Base-by-base conservation (phyloP, 2,888 invertebrate genomes). In the Drosophila anomelani region DNA sequence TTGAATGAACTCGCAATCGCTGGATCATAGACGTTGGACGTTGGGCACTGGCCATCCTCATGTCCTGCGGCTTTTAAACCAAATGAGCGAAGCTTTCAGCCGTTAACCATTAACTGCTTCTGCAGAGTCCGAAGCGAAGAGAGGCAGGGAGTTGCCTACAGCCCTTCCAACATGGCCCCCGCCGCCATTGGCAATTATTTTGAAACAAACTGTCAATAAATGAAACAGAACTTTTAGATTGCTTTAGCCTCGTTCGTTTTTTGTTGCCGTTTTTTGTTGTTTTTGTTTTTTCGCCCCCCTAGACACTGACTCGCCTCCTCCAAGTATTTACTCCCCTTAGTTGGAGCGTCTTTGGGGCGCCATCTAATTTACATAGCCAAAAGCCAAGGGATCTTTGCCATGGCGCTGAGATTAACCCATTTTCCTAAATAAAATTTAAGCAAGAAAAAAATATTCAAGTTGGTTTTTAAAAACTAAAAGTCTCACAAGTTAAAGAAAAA, bases 191-290 rank as follows among this genome's bases (percentile, higher is more conserved):
- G 60, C 82, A 79, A 79, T 82, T 82, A 80, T 82, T 82, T 82
- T 68, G 68, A 49, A 80, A 62, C 80, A 79, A 80, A 81, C 78
- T 83, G 84, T 78, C 81, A 81, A 84, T 79, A 81, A 80, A 81
- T 81, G 76, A 69, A 66, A 72, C 43, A 58, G 68, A 81, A 81
- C 81, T 80, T 84, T 80, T 78, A 75, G 76, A 78, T 83, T 81
- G 71, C 84, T 78, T 83, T 78, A 26, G 55, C 64, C 36, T 36
- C 47, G 39, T 36, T 32, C 20, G 26, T 46, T 34, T 46, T 47
- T 36, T 64, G 32, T 51, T 39, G 68, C 20, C 58, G 17, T 10
- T 55, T 20, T 17, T 17, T 69, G 4, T 26, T 26, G 26, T 26
- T 39, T 36, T 15, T 54, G 23, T 12, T 36, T 67, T 20, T 67